Base-by-base conservation (phyloP, 2,797 vertebrate species). In the Phrynocephalus guinanensis region DNA sequence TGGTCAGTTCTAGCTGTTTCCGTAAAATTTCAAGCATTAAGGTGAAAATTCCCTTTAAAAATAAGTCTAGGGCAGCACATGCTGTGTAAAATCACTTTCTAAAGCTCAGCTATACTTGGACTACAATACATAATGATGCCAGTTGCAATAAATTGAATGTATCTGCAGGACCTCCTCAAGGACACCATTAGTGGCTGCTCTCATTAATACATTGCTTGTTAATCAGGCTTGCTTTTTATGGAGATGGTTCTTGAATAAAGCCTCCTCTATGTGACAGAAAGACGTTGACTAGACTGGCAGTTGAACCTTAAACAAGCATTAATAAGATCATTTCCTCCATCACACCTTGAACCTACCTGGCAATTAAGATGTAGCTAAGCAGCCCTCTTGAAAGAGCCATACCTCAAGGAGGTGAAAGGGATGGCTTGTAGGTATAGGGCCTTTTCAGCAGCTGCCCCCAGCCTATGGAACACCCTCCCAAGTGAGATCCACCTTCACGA, bases 131-230 rank as follows among this genome's bases (percentile, higher is more conserved):
- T 86, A 73, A 81, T 68, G 68, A 44, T 1, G 8, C 18, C 28
- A 5, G 6, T 76, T 28, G 38, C 18, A 24, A 6, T 20, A 28
- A 3, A 0, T 0, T 0, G 50, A 67, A 28, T 48, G 78, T 13
- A 67, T 82, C 84, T 84, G 77, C 83, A 89, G 60, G 91, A 87
- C 15, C 63, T 89, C 38, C 24, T 71, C 89, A 87, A 87, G 90
- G 87, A 6, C 90, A 44, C 16, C 33, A 18, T 44, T 80, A 86
- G 79, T 71, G 86, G 85, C 75, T 68, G 80, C 16, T 68, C n/a
- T 60, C 83, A 56, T n/a, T 16, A 72, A 84, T 18, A 15, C 11
- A 16, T 28, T 86, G 85, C 71, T 13, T 26, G 66, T 28, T 89
- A 84, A 91, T 73, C 44, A 79, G 63, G 1, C 44, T 76, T 18